Evolutionary conservation across 1,140 invertebrate genomes (phyloP), one percentile per base, ranked within the genome.

Genomic region (Lucilia cuprina): DNA sequence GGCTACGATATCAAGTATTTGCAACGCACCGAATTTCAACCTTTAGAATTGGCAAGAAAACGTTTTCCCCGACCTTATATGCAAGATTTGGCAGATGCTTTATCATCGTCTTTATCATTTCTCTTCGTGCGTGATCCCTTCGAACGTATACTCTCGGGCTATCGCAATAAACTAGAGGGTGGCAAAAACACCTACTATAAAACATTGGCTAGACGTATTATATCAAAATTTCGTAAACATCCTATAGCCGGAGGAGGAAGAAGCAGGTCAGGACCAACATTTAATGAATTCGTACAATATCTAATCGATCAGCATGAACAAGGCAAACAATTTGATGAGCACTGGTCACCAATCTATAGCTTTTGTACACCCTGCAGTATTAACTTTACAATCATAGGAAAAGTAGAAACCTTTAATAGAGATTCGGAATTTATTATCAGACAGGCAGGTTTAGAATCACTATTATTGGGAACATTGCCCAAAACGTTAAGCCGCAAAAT

Each of bases 81-180:
- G 10, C 88, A 92, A 7, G 93, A 94, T 86, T 86, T 94, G n/a
- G 89, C 93, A 55, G 90, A 92, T 5, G 92, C 92, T 21, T 90
- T 94, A 34, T 92, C 92, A 0, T 92, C 92, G 5, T 92, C 93
- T 0, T 89, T 95, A 80, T 95, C 95, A 83, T 94, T 98, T 83
- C 92, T 98, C 25, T 96, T 98, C 85, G 97, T 97, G 0, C 93
- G 98, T 25, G 96, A 98, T 92, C 98, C 98, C 0, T 95, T 98
- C 85, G 97, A 98, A 88, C 93, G 98, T 83, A 92, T 98, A 2
- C 89, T 98, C 19, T 98, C 97, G 2, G 97, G 97, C 13, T 98
- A 96, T 91, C 93, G 96, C 85, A 98, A 98, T 90, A 99, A 99
- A 92, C 93, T 99, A 83, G 94, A 96, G 88, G 93, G 94, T 87